Conservation (phyloP, 2,113 vertebrate species). For the Castor canadensis region DNA sequence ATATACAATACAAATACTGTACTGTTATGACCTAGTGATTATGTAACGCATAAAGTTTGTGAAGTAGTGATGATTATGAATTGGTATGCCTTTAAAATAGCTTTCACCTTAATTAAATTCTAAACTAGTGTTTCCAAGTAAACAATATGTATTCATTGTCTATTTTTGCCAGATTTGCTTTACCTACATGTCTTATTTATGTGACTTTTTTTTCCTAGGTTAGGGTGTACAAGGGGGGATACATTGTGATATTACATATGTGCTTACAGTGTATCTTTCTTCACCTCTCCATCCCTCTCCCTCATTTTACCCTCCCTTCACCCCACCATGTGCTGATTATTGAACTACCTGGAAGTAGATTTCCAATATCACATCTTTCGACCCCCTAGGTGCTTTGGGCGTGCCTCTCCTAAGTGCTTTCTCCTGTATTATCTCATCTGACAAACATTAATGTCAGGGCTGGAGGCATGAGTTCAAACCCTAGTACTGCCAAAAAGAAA, state of each 20-base stretch:
- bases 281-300: no score
- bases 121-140: not conserved
- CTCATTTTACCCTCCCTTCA: no score
- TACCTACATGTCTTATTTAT: slow-evolving; percentile 17
- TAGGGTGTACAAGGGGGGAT: no score
- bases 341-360: not conserved
- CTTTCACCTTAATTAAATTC: not conserved
- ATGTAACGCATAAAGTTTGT: not conserved
- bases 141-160: not conserved
- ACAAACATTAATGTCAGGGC: no score
- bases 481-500: no score
- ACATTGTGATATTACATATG: no score
- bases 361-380: not conserved
- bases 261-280: no score
- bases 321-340: no score
- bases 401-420: not conserved
- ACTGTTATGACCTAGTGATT: not conserved
- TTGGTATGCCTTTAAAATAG: not conserved
- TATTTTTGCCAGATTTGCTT: slow-evolving; percentile 32
- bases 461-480: no score
- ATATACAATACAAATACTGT: not conserved
- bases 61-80: slow-evolving; percentile 6
- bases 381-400: not conserved
- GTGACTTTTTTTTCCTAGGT: not conserved
- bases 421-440: not conserved